These are phyloP conservation scores for Diorhabda sublineata DNA, from an alignment of 1,140 invertebrate species.

Conservation along the genomic window DNA sequence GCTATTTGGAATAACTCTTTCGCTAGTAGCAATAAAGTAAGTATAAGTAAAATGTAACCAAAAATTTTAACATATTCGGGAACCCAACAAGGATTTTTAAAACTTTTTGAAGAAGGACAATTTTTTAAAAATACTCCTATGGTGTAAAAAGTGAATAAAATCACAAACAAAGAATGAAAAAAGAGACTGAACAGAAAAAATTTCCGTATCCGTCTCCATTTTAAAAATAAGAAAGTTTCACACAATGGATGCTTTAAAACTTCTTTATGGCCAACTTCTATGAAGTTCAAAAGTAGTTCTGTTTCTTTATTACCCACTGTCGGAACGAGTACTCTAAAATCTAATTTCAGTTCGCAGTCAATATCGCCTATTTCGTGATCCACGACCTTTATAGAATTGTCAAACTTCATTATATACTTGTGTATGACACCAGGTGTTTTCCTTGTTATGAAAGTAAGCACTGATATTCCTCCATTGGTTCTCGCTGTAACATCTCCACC, in stretches of 20 bases:
- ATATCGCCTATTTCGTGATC: conserved; percentile 79
- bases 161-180: conserved; percentile 72
- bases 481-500: conserved; percentile 77
- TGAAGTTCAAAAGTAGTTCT: conserved; percentile 67
- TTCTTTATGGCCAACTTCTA: conserved; percentile 71
- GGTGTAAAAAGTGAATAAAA: conserved; percentile 67
- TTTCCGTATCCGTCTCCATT: conserved; percentile 78
- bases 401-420: conserved; percentile 60
- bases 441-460: conserved; percentile 73
- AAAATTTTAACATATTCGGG: conserved; percentile 50
- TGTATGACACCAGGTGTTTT: conserved; percentile 75
- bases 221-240: conserved; percentile 75
- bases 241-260: conserved; percentile 75
- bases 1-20: conserved; percentile 73
- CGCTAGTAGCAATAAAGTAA: conserved; percentile 58
- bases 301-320: conserved; percentile 56
- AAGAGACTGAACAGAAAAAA: conserved; percentile 76
- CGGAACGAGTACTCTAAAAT: conserved; percentile 68
- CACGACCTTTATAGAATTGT: conserved; percentile 69
- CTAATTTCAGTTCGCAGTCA: conserved; percentile 74
- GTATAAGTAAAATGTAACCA: conserved; percentile 56
- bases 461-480: conserved; percentile 76
- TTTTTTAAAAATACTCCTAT: conserved; percentile 53
- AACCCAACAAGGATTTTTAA: conserved; percentile 40
- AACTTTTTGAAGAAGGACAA: conserved; percentile 34